Evolutionary conservation across 2,113 vertebrate species (phyloP), one percentile per base, ranked within the genome.

Genomic region (Pelodiscus sinensis): DNA sequence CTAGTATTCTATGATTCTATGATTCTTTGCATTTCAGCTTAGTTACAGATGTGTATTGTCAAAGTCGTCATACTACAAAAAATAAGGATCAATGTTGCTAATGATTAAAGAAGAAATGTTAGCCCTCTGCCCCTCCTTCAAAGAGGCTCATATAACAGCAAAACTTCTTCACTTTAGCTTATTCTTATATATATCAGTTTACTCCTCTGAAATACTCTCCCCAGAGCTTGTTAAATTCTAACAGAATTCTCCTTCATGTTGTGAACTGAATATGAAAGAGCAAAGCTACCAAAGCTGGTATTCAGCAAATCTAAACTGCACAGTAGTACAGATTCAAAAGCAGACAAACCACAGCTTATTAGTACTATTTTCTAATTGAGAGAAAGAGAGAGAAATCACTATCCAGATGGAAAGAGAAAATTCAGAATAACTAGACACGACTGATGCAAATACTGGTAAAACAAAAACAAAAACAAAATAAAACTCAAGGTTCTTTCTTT

Each of bases 101-200:
- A 73, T 68, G 91, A 95, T 94, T 84, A 78, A 11, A 84, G 84
- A 86, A 81, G 89, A 96, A 55, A 89, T 56, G 82, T 1, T 91
- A 85, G 8, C 27, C 18, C 93, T 92, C 87, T 79, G 50, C 78
- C 92, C 38, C 94, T 56, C 84, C 89, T 88, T 93, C 55, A 94
- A 44, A 19, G 27, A 92, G 88, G 87, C 90, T 94, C 92, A 96
- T 93, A 92, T 87, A 96, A 96, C 92, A 91, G 79, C 93, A 96
- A 96, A 87, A 56, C 92, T 87, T 94, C 94, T 90, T 95, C 81
- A 95, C 82, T 95, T 96, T 93, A 95, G 95, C 94, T 95, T 81
- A 79, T 94, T 88, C 89, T 97, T 91, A 96, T 96, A 96, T 90
- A 95, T 96, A 94, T 96, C 96, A 96, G 96, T 97, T 92, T 89